Evolutionary conservation across 1,140 invertebrate species (phyloP), one percentile per base, ranked within the genome.

Genomic region (Trichogramma pretiosum): DNA sequence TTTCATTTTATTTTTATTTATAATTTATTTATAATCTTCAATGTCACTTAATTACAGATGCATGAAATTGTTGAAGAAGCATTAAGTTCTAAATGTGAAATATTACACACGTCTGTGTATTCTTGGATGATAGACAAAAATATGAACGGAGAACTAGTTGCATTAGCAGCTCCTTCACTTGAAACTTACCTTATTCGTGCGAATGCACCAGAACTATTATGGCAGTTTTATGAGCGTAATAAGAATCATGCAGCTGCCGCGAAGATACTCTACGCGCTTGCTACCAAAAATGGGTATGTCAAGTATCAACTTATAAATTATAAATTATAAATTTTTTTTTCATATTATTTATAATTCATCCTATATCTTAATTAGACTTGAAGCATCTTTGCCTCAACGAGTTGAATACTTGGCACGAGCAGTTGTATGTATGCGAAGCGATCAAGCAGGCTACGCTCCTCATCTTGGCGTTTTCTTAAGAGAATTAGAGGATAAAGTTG

Each of bases 221-320:
- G 94, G 94, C 93, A 93, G 65, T 94, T 88, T 65, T 94, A 98
- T 61, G 93, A 98, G 64, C 86, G 85, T 59, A 88, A 84, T 60
- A 84, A 85, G 23, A 90, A 97, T 64, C 94, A 94, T 65, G 79
- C 84, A 8, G 86, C 88, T 9, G 94, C 94, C n/a, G 93, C 95
- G 3, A 83, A 87, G 58, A 90, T 97, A 46, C 73, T 98, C 1
- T 82, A 89, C 48, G 84, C 84, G 53, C 73, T 98, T 40, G 90
- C 94, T 11, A 88, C 88, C 28, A 82, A 82, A 63, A 79, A 82
- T 32, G 81, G 82, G 83, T 89, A 72, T 66, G 69, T 56, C 44
- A 11, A 41, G 10, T 16, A n/a, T 28, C 4, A 34, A n/a, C n/a
- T n/a, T 34, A 32, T 48, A 0, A 21, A n/a, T 19, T 16, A 22